These are phyloP conservation scores for Diorhabda sublineata DNA, from an alignment of 1,140 invertebrate species.

Conservation along the genomic window DNA sequence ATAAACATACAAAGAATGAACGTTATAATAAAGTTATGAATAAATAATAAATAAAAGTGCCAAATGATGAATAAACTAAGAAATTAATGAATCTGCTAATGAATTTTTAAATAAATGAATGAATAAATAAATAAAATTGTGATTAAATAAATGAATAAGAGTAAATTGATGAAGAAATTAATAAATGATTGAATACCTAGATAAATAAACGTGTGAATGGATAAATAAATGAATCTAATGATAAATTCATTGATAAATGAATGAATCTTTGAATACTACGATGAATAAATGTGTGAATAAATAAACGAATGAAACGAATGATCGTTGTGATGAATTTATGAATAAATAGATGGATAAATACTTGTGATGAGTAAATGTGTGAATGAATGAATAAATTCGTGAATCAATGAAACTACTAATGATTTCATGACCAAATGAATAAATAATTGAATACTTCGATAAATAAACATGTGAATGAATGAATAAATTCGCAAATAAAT, in stretches of 20 bases:
- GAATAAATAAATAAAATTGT: neutral
- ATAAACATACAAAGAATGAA: neutral
- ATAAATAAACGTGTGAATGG: neutral
- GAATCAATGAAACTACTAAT: no score
- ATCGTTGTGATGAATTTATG: neutral
- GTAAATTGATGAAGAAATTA: no score
- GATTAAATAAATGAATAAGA: no score
- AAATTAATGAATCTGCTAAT: neutral
- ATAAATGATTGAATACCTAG: no score
- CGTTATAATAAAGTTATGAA: no score
- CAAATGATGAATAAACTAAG: neutral
- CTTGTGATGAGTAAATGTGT: no score
- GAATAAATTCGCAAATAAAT: no score
- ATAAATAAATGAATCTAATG: neutral
- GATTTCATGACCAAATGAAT: no score
- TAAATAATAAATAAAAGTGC: no score
- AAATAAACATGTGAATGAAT: neutral
- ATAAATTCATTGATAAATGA: neutral
- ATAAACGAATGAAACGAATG: conserved; percentile 4
- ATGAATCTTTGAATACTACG: neutral
- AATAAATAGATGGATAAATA: no score
- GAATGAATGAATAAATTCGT: no score
- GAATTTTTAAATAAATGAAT: neutral
- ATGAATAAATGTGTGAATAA: conserved; percentile 1
- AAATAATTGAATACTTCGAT: neutral